Evolutionary conservation across 2,888 invertebrate species (phyloP), one percentile per base, ranked within the genome.

Genomic region (Mesodorylaimus sp.): DNA sequence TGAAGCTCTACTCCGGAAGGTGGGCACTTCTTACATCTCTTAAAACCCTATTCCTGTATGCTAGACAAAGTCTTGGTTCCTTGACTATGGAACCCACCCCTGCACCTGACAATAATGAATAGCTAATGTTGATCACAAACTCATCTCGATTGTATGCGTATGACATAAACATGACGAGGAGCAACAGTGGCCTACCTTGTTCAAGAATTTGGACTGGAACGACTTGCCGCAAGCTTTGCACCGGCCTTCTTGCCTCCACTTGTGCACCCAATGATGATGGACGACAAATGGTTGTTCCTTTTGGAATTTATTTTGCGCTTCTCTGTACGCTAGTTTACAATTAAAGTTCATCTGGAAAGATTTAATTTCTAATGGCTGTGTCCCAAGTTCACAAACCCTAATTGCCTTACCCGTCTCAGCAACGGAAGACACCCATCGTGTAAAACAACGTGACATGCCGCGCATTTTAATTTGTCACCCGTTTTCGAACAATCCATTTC

Each of bases 191-290:
- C 28, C 3, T 24, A 50, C 50, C 37, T 38, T 37, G 24, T 48
- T 47, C 52, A 65, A 66, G 55, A 66, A 61, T 53, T 65, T 66
- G 52, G 63, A 62, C 45, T 65, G 64, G 51, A 65, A 65, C 3
- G 57, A 56, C 50, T 93, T 95, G 61, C 83, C 80, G 70, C 95
- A 95, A 64, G 86, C 83, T 70, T 82, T 80, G 74, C 95, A 95
- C 73, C 91, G 87, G 60, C 91, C 91, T 71, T 93, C 93, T 66
- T 91, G 89, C 48, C 85, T 79, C 58, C 89, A 77, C 52, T 89
- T 77, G 65, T 91, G 89, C 7, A 91, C 88, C 93, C 93, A 95
- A 66, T 95, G 95, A n/a, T n/a, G n/a, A 67, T 95, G 95, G 61
- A 84, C 80, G 38, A 85, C 59, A 26, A 54, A 47, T 44, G 62